Evolutionary conservation across 2,888 invertebrate species (phyloP), one percentile per base, ranked within the genome.

Genomic region (Mystacides longicornis): DNA sequence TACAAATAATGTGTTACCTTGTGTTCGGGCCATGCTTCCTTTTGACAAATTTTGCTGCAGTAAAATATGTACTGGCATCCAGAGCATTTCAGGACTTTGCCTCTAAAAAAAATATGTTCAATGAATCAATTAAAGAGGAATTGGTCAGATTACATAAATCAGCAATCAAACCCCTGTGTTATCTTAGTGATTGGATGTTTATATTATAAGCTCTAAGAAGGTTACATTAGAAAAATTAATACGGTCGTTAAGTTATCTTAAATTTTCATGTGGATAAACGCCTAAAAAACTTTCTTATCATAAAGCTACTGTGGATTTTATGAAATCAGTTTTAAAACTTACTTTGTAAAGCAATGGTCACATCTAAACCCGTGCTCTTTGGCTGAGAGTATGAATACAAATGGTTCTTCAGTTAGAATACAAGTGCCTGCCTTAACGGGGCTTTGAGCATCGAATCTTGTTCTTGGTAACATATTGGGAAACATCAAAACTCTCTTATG

Each of bases 61-160:
- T 94, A 95, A 69, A 85, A 82, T 1, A 89, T 85, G 66, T 86
- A 87, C 54, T 86, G 83, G 72, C 94, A 95, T 51, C 81, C 85
- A 1, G 90, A 86, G 71, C 95, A 95, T 72, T 89, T 89, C 22
- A 82, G 72, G 49, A 91, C 77, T 66, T 85, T 83, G 49, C 76
- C 75, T 65, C 89, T 90, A 72, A 63, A 79, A 79, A 50, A 52
- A 46, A 31, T 11, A 42, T 20, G 7, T 27, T 27, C 11, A 27
- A 27, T 27, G 5, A 7, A 27, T 27, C 27, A 27, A 27, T 11
- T 11, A 11, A 27, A 5, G 11, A 27, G 5, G 11, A 27, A 27
- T 27, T 27, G 5, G 5, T 27, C 7, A 27, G 11, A 27, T 27
- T 27, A 11, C 27, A 27, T 11, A 27, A 27, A 27, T 27, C 14